Evolutionary conservation across 2,888 invertebrate genomes (phyloP).

Genomic region (Meteorus colon): DNA sequence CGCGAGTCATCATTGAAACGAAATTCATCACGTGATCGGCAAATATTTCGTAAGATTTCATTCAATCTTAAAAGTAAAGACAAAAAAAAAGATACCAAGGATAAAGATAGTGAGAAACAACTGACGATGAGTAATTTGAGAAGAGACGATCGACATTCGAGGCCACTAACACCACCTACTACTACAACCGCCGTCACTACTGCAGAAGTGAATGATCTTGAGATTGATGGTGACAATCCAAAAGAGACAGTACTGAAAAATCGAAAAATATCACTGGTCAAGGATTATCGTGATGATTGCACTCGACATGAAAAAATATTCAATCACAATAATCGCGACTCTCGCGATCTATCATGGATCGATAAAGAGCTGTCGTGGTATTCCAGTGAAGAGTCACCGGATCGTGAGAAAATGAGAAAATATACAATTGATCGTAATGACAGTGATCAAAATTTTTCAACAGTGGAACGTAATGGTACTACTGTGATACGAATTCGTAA

Average conservation of each 20-base stretch:
- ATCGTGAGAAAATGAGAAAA: constrained; percentile 58
- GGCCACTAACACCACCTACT: constrained; percentile 65
- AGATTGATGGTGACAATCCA: constrained; percentile 29
- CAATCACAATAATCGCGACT: constrained; percentile 33
- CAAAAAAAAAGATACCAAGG: constrained; percentile 42
- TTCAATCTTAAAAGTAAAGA: constrained; percentile 45
- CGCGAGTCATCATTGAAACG: constrained; percentile 49
- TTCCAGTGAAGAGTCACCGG: constrained; percentile 56
- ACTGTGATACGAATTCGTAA: constrained; percentile 63
- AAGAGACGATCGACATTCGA: constrained; percentile 59
- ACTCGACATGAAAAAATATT: constrained; percentile 16
- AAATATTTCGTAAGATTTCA: constrained; percentile 32
- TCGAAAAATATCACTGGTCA: constrained; percentile 36
- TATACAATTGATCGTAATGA: constrained; percentile 57
- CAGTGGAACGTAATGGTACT: constrained; percentile 62
- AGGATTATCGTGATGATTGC: constrained; percentile 40
- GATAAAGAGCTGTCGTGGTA: constrained; percentile 42
- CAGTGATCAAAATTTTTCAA: constrained; percentile 50
- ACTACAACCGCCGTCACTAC: not conserved
- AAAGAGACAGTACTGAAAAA: not conserved
- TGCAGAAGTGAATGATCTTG: constrained; percentile 32
- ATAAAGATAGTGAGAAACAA: constrained; percentile 47
- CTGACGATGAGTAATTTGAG: constrained; percentile 35
- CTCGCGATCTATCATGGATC: constrained; percentile 39
- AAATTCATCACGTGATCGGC: constrained; percentile 52